These are phyloP conservation scores for Seriola quinqueradiata DNA, from an alignment of 2,113 vertebrate species.

Conservation along the genomic window DNA sequence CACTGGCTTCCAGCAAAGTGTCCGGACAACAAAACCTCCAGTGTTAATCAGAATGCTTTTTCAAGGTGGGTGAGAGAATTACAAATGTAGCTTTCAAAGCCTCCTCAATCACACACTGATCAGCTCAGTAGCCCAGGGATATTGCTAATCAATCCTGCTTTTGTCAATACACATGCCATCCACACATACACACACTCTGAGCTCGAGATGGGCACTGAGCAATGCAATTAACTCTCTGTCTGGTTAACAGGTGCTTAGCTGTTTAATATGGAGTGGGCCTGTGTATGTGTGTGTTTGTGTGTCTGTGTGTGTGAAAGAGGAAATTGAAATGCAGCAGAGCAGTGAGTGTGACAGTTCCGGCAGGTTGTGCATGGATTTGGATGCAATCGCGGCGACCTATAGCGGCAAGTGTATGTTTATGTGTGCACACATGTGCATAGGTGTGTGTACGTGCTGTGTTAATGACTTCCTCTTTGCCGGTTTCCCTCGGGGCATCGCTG, in stretches of 20 bases:
- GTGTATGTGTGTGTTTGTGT: slow-evolving; percentile 24
- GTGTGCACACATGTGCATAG: slow-evolving; percentile 40
- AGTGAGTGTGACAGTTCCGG: slow-evolving; percentile 75
- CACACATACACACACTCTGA: slow-evolving; percentile 26
- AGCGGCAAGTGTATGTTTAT: slow-evolving; percentile 53
- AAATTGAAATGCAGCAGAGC: slow-evolving; percentile 83
- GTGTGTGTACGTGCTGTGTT: slow-evolving; percentile 56
- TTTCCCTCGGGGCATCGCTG: slow-evolving; percentile 28
- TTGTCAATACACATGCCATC: slow-evolving; percentile 56
- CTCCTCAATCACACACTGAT: slow-evolving; percentile 72
- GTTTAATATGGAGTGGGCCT: slow-evolving; percentile 76
- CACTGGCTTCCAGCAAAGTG: slow-evolving; percentile 45
- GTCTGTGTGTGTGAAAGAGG: slow-evolving; percentile 32
- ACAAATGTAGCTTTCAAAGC: slow-evolving; percentile 66
- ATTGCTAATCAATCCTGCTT: slow-evolving; percentile 72
- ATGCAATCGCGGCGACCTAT: slow-evolving; percentile 52
- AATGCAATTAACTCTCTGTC: slow-evolving; percentile 78
- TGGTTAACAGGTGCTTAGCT: slow-evolving; percentile 80
- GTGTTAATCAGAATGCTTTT: slow-evolving; percentile 55
- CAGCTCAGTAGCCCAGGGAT: slow-evolving; percentile 65
- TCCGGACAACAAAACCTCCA: slow-evolving; percentile 51
- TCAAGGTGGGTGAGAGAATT: slow-evolving; percentile 57
- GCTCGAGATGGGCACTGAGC: slow-evolving; percentile 55
- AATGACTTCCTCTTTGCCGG: slow-evolving; percentile 58
- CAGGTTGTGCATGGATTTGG: slow-evolving; percentile 68